phyloP scores from a whole-genome alignment of 2,113 vertebrate genomes.

The Lepisosteus oculatus region DNA sequence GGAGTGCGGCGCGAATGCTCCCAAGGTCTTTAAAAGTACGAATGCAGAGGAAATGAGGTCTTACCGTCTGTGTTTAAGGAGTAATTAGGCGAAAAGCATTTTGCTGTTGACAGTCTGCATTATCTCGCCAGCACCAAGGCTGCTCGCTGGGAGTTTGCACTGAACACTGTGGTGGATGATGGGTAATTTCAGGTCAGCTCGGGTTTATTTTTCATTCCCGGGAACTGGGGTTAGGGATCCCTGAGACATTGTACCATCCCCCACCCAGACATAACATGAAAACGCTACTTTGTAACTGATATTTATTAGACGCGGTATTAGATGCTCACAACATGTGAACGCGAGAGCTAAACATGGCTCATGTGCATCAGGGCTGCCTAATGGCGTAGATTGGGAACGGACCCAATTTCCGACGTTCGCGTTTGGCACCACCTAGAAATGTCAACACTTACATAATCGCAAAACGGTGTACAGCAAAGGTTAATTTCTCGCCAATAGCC shows the following conservation, averaged over 20 bases:
- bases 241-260: background rate
- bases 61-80: conserved; percentile 28
- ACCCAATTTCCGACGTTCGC: too few relatives aligned
- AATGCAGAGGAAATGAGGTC: conserved; percentile 2
- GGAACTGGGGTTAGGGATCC: background rate
- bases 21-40: background rate
- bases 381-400: too few relatives aligned
- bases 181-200: conserved; percentile 31
- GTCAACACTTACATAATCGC: too few relatives aligned
- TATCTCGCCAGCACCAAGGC: conserved; percentile 18
- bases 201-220: conserved; percentile 15
- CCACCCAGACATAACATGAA: background rate
- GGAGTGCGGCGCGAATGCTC: background rate
- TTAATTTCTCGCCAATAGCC: too few relatives aligned
- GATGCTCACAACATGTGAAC: too few relatives aligned
- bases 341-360: too few relatives aligned
- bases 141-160: conserved; percentile 28
- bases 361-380: too few relatives aligned
- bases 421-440: too few relatives aligned
- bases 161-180: conserved; percentile 28
- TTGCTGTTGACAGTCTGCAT: conserved; percentile 13
- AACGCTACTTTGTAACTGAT: too few relatives aligned
- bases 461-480: too few relatives aligned
- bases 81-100: conserved; percentile 13
- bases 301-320: too few relatives aligned